Evolutionary conservation across 1,140 invertebrate genomes (phyloP), one percentile per base, ranked within the genome.

Genomic region (Camponotus floridanus): DNA sequence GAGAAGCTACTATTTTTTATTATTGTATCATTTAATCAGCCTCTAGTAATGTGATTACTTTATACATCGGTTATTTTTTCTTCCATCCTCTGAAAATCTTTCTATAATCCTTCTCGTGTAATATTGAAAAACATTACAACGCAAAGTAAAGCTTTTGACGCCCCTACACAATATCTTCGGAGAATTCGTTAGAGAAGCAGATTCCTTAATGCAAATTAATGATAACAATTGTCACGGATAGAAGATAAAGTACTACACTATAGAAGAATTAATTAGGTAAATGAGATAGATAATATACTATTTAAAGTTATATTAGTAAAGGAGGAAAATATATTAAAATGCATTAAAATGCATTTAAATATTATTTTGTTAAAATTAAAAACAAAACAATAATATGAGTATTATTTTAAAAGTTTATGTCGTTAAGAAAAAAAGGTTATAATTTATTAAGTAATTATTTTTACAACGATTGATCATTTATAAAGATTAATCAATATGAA

Each of bases 191-290:
- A 62, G 59, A 31, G 73, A 21, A 18, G 39, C 57, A 62, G 5
- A 11, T 5, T 78, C 61, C 13, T 65, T 62, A 15, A 76, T 62
- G 73, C 59, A 78, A 78, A 64, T 78, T 78, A 33, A 65, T 62
- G 39, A n/a, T 26, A 45, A 26, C 21, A 21, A 64, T 64, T 33
- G 26, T 64, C 26, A 59, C 26, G 26, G 39, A n/a, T 36, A 2
- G 5, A 64, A 65, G 42, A 62, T 39, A 64, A 42, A 42, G 39
- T 62, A 15, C 26, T 78, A 65, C 9, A 31, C 2, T 18, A n/a
- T 78, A 78, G 5, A 57, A 36, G 31, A 9, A 78, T 64, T 78
- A 78, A 78, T 65, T 78, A 76, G 33, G 26, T 76, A 21, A 6
- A 65, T 18, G 15, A 65, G 62, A 65, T 39, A n/a, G 8, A 39